phyloP scores from a whole-genome alignment of 1,140 invertebrate species.

The Drosophila bocki region DNA sequence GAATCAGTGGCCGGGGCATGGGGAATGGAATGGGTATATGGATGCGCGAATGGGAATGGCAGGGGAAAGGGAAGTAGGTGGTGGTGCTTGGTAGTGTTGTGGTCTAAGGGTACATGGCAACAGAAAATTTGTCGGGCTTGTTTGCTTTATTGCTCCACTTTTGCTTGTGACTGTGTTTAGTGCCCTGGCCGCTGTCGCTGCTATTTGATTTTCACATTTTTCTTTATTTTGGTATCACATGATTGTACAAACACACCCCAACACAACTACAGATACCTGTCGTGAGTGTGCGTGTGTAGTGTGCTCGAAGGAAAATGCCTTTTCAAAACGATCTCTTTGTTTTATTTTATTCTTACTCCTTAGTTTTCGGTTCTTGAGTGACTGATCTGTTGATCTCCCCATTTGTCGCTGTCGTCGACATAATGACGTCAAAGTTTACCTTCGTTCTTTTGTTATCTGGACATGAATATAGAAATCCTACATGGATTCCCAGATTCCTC shows the following conservation, averaged over 20 bases:
- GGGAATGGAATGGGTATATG: constrained; percentile 6
- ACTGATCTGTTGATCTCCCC: constrained; percentile 77
- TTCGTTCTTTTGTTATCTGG: constrained; percentile 61
- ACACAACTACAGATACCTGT: constrained; percentile 10
- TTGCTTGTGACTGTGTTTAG: constrained; percentile 80
- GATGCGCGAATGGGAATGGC: constrained; percentile 7
- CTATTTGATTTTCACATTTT: constrained; percentile 83
- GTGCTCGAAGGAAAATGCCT: constrained; percentile 62
- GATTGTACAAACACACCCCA: constrained; percentile 69
- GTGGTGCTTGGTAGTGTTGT: constrained; percentile 17
- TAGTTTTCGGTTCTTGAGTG: constrained; percentile 59
- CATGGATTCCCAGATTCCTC: too few relatives aligned
- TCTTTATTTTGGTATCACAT: constrained; percentile 83
- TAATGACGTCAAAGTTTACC: constrained; percentile 60
- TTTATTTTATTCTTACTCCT: constrained; percentile 54
- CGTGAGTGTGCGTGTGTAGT: constrained; percentile 12
- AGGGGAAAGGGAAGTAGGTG: constrained; percentile 4
- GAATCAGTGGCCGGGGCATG: constrained; percentile 6
- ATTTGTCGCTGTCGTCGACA: constrained; percentile 65
- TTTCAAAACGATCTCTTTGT: constrained; percentile 63
- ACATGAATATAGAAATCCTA: constrained; percentile 29
- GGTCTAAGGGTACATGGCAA: constrained; percentile 54
- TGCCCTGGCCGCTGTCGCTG: constrained; percentile 68
- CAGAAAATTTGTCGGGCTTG: constrained; percentile 57
- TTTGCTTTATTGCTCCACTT: constrained; percentile 83